These are phyloP conservation scores for Melanophora roralis DNA, from an alignment of 2,888 invertebrate species.

Conservation along the genomic window DNA sequence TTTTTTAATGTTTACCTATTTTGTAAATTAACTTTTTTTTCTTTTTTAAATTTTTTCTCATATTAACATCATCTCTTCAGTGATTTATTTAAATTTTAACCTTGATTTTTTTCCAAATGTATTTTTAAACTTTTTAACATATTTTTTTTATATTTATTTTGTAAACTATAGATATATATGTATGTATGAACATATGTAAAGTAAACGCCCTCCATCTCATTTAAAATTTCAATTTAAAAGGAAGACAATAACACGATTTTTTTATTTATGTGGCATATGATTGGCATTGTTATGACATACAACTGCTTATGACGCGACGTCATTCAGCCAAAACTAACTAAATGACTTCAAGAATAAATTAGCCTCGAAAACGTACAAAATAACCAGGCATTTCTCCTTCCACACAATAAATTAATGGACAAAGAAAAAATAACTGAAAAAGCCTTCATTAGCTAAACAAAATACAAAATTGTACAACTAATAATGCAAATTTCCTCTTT, in stretches of 20 bases:
- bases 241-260: constrained; percentile 49
- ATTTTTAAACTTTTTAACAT: not conserved
- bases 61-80: not conserved
- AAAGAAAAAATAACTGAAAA: constrained; percentile 37
- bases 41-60: no score
- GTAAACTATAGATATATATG: not conserved
- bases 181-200: not conserved
- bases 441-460: constrained; percentile 55
- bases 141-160: not conserved
- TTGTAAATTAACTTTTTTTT: no score
- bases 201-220: constrained; percentile 15
- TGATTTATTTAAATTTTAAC: constrained; percentile 38
- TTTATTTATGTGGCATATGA: constrained; percentile 43
- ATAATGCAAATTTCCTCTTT: constrained; percentile 59
- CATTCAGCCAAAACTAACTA: constrained; percentile 10
- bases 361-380: constrained; percentile 10
- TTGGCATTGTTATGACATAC: constrained; percentile 37
- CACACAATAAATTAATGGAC: not conserved
- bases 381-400: not conserved
- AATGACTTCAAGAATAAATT: constrained; percentile 34
- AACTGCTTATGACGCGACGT: not conserved
- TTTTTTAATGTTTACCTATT: no score
- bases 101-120: constrained; percentile 24
- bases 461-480: constrained; percentile 15
- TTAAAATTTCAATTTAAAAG: constrained; percentile 19